Percentiles rank a stretch among this genome's conserved stretches.
Conservation (phyloP, 2,797 vertebrate species). For the Thunnus albacares region DNA sequence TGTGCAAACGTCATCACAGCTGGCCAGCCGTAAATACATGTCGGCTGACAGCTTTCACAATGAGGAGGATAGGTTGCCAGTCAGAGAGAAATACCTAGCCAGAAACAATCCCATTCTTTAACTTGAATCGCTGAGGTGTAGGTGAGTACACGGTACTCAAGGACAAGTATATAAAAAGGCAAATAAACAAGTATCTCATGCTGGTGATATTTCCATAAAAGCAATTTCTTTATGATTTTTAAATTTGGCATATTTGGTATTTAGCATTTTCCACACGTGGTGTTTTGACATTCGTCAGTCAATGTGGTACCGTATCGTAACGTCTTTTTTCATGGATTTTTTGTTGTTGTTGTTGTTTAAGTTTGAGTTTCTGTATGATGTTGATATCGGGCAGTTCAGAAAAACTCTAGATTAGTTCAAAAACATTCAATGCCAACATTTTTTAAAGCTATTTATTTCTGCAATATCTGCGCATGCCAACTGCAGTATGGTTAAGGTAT, state of each 20-base stretch:
- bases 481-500: no score
- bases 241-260: background rate
- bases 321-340: background rate
- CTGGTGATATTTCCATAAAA: slow-evolving; percentile 1
- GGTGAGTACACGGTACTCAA: slow-evolving; percentile 11
- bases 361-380: background rate
- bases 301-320: background rate
- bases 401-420: background rate
- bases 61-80: slow-evolving; percentile 42
- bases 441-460: background rate
- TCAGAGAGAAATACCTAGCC: slow-evolving; percentile 43
- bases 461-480: background rate
- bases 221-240: slow-evolving; percentile 10
- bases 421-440: background rate
- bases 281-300: background rate
- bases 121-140: slow-evolving; percentile 43
- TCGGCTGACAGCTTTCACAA: slow-evolving; percentile 57
- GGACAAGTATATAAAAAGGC: slow-evolving; percentile 8
- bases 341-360: background rate
- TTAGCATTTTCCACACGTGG: background rate
- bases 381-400: background rate
- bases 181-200: background rate
- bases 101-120: slow-evolving; percentile 43
- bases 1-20: slow-evolving; percentile 53
- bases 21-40: slow-evolving; percentile 60